Evolutionary conservation across 2,888 invertebrate species (phyloP), one percentile per base, ranked within the genome.

Genomic region (Choristoneura rosaceana): DNA sequence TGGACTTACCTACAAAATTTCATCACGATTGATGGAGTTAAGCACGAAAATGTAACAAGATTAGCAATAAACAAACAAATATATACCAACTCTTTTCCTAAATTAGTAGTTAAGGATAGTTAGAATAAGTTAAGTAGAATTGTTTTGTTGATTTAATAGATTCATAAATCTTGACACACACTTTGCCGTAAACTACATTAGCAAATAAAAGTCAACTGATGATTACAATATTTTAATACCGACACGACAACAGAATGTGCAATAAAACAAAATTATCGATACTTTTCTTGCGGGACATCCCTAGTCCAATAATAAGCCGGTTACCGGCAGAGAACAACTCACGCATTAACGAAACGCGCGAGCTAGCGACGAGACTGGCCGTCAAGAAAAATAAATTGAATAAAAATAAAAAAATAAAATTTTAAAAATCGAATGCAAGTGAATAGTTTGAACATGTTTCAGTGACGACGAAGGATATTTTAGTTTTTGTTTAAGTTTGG

Each of bases 281-380:
- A 67, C 74, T 71, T 63, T 7, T 59, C 45, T 52, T 33, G 14
- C 10, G 59, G 75, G 65, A 76, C 87, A 82, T 81, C 87, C 78
- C 85, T 87, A 85, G 15, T 65, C 64, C 78, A 78, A 81, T 80
- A 79, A 81, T 80, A 79, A 81, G 78, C 81, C 66, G 65, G 65
- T 68, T 76, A 79, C 78, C 81, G 80, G 82, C 80, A 80, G 79
- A 43, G 61, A 52, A 41, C 62, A 55, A 79, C 79, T 78, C 81
- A 84, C 84, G 84, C 84, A 88, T 85, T 89, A 88, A 82, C 80
- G 82, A 81, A 77, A 81, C 76, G 81, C 74, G 77, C 81, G 81
- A 74, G 79, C 80, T 76, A 68, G 75, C 77, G 80, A 70, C 75
- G 74, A 76, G 80, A 81, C 78, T 80, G 79, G 74, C 77, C 74